These are phyloP conservation scores for Xylota sylvarum DNA, from an alignment of 2,888 invertebrate genomes.

Conservation along the genomic window DNA sequence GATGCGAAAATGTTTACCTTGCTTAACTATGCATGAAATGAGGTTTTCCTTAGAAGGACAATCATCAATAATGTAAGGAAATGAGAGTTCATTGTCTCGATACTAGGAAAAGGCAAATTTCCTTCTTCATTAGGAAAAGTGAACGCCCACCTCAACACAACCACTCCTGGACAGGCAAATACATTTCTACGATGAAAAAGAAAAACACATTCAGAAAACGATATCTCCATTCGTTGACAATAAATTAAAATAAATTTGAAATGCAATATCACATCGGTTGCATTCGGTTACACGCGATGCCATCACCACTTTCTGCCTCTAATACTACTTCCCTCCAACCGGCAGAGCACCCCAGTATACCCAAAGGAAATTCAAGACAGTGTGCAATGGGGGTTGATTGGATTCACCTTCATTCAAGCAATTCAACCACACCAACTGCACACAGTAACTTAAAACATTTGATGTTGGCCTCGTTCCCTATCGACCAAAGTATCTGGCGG, in stretches of 20 bases:
- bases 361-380: constrained; percentile 46
- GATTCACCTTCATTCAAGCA: constrained; percentile 33
- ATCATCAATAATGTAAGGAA: not conserved
- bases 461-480: constrained; percentile 6
- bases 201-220: not conserved
- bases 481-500: constrained; percentile 14
- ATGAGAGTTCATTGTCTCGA: not conserved
- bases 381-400: constrained; percentile 33
- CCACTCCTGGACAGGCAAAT: not conserved
- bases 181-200: not conserved
- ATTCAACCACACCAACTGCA: not conserved
- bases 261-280: constrained; percentile 14
- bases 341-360: not conserved
- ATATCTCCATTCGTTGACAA: constrained; percentile 8
- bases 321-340: too few species aligned
- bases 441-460: constrained; percentile 29
- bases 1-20: not conserved
- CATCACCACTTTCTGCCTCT: not conserved
- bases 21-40: not conserved
- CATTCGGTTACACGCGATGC: constrained; percentile 1
- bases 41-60: not conserved
- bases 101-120: not conserved
- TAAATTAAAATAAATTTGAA: constrained; percentile 23
- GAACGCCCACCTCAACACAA: not conserved
- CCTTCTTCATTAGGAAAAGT: not conserved